Conservation (phyloP, 2,888 invertebrate genomes). For the Byasa hedistus region DNA sequence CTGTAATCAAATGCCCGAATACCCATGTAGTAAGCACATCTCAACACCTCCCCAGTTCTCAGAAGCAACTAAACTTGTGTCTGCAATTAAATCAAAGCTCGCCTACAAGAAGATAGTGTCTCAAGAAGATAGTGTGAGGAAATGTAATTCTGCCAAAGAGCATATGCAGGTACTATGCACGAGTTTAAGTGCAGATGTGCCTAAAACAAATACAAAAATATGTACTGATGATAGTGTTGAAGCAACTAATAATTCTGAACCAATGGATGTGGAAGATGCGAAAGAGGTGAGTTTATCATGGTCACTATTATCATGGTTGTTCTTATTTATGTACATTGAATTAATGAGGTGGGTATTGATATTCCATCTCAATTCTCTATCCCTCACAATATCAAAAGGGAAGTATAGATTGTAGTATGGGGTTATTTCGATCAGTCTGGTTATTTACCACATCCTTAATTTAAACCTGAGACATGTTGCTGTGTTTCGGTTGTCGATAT, state of each 20-base stretch:
- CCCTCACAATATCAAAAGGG: too few relatives aligned
- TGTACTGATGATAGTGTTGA: constrained; percentile 26
- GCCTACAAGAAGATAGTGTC: constrained; percentile 52
- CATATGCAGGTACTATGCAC: constrained; percentile 53
- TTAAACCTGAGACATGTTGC: too few relatives aligned
- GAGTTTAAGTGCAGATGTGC: constrained; percentile 41
- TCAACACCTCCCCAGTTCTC: constrained; percentile 73
- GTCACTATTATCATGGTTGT: too few relatives aligned
- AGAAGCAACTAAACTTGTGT: constrained; percentile 68
- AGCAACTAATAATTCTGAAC: constrained; percentile 42
- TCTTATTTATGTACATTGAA: too few relatives aligned
- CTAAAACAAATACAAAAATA: background rate
- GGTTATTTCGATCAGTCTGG: too few relatives aligned
- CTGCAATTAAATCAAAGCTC: constrained; percentile 70
- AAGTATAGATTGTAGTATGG: too few relatives aligned
- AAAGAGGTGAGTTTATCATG: constrained; percentile 51
- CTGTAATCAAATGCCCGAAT: constrained; percentile 65
- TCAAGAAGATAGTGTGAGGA: constrained; percentile 42
- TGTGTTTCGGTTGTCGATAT: too few relatives aligned
- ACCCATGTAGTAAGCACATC: constrained; percentile 68
- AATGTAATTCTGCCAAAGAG: constrained; percentile 52
- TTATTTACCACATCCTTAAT: too few relatives aligned
- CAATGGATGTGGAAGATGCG: constrained; percentile 64
- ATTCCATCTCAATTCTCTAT: too few relatives aligned
- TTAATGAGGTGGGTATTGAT: too few relatives aligned